Conservation (phyloP, 2,888 invertebrate species). For the Horisme vitalbata region DNA sequence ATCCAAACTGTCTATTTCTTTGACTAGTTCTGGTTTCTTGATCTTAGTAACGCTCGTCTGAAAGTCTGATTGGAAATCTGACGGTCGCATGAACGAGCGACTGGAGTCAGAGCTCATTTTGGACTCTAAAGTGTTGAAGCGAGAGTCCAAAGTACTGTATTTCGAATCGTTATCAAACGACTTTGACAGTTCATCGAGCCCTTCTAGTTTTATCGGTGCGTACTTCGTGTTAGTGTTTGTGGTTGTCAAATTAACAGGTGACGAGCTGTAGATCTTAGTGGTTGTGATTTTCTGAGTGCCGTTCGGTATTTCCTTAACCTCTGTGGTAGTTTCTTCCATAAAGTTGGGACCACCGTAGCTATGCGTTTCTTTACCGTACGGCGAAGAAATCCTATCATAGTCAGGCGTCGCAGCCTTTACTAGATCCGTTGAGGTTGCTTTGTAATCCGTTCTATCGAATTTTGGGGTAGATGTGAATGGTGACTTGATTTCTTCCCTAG, state of each 20-base stretch:
- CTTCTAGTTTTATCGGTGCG: slow-evolving; percentile 73
- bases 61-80: slow-evolving; percentile 74
- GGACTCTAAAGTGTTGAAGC: slow-evolving; percentile 72
- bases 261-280: slow-evolving; percentile 82
- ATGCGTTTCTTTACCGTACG: slow-evolving; percentile 68
- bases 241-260: slow-evolving; percentile 76
- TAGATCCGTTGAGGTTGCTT: slow-evolving; percentile 56
- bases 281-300: slow-evolving; percentile 82
- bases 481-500: slow-evolving; percentile 63
- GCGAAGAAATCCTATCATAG: slow-evolving; percentile 69
- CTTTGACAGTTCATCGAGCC: slow-evolving; percentile 78
- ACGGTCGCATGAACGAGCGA: slow-evolving; percentile 76
- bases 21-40: slow-evolving; percentile 67
- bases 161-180: slow-evolving; percentile 78
- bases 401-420: slow-evolving; percentile 70
- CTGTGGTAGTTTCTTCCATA: slow-evolving; percentile 77
- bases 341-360: slow-evolving; percentile 72
- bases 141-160: slow-evolving; percentile 73
- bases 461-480: slow-evolving; percentile 74
- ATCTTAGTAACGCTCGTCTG: slow-evolving; percentile 57
- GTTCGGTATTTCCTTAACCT: slow-evolving; percentile 80
- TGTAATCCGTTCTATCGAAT: slow-evolving; percentile 51
- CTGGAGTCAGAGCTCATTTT: slow-evolving; percentile 76
- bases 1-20: slow-evolving; percentile 83
- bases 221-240: slow-evolving; percentile 77